Evolutionary conservation across 1,140 invertebrate genomes (phyloP).

Genomic region (Druon quercuslanigerum): DNA sequence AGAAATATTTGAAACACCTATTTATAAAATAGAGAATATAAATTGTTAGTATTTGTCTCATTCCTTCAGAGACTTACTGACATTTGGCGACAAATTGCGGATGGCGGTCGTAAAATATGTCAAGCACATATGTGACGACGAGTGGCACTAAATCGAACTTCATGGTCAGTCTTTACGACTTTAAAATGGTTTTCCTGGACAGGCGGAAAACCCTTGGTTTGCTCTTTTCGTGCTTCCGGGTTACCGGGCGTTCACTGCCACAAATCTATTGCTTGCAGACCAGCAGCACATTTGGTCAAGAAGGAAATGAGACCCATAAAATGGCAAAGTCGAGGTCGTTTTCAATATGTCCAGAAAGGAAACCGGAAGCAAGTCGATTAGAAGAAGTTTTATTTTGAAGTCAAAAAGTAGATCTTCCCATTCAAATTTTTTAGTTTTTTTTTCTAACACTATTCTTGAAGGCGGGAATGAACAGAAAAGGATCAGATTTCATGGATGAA

Average conservation of each 20-base stretch:
- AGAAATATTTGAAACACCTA: too few species aligned
- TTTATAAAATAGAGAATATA: too few species aligned
- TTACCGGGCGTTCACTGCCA: background rate
- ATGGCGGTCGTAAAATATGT: conserved; percentile 19
- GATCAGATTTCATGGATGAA: too few species aligned
- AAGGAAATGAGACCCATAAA: conserved; percentile 15
- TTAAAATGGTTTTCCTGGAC: conserved; percentile 12
- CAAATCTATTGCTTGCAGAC: conserved; percentile 13
- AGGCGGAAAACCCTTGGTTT: background rate
- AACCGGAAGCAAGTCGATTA: background rate
- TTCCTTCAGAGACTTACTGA: conserved; percentile 1
- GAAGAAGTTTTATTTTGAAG: background rate
- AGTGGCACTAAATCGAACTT: conserved; percentile 18
- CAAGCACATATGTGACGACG: conserved; percentile 27
- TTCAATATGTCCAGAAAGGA: conserved; percentile 17
- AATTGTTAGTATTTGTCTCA: too few species aligned
- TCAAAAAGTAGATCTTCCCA: background rate
- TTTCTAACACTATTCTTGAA: too few species aligned
- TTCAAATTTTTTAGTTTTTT: background rate
- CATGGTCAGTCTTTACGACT: conserved; percentile 25
- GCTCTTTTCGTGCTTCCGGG: background rate
- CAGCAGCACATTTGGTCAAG: conserved; percentile 14
- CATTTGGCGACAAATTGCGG: conserved; percentile 10
- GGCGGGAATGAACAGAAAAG: too few species aligned
- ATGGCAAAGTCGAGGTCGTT: conserved; percentile 16